Evolutionary conservation across 2,113 vertebrate species (phyloP).

Genomic region (Nothoprocta perdicaria): DNA sequence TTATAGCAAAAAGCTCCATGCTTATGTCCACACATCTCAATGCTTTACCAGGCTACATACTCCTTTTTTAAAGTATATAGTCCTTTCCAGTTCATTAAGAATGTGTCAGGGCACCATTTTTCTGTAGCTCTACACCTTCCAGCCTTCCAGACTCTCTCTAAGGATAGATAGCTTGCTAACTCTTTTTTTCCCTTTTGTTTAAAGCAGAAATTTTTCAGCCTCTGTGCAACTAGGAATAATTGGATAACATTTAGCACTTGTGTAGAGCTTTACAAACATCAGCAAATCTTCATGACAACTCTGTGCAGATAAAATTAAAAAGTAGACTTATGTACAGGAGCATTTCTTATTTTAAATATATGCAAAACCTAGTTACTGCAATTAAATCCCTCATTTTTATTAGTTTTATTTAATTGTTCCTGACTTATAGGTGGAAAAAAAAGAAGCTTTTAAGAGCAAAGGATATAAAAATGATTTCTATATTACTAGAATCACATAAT

Average conservation of each 20-base stretch:
- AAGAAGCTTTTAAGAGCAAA: not conserved
- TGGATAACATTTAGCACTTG: not conserved
- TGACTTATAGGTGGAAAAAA: not conserved
- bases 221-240: not conserved
- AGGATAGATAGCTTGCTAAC: too few species aligned
- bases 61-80: accelerated
- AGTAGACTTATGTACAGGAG: not conserved
- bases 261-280: not conserved
- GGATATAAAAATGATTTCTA: not conserved
- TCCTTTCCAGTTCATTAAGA: not conserved
- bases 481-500: not conserved
- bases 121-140: not conserved
- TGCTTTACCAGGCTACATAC: not conserved
- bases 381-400: not conserved
- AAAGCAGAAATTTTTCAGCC: not conserved
- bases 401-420: not conserved
- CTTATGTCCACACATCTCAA: not conserved
- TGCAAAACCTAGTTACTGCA: not conserved
- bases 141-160: too few species aligned
- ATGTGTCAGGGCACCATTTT: not conserved
- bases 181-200: not conserved
- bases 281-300: not conserved
- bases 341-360: not conserved
- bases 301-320: not conserved
- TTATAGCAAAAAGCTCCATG: not conserved